These are phyloP conservation scores for Nematolebias whitei DNA, from an alignment of 2,113 vertebrate genomes.

Conservation along the genomic window DNA sequence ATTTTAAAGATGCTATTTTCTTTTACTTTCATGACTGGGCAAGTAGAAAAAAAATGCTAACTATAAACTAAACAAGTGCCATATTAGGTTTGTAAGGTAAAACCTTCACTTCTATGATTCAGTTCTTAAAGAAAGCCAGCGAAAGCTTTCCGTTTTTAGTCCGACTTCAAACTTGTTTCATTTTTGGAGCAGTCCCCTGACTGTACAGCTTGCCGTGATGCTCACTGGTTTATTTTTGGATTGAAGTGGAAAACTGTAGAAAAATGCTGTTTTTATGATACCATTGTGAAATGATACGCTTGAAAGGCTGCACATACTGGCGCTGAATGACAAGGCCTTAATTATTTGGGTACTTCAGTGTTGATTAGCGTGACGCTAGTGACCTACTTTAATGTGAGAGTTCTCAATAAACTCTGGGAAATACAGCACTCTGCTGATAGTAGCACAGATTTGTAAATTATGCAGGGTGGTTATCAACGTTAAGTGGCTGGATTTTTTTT, in stretches of 20 bases:
- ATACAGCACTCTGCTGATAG: constrained; percentile 17
- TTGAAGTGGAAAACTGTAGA: background rate
- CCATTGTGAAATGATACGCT: constrained; percentile 8
- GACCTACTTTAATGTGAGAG: constrained; percentile 42
- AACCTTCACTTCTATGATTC: too few relatives aligned
- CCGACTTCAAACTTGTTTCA: background rate
- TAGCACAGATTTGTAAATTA: constrained; percentile 18
- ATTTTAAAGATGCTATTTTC: too few relatives aligned
- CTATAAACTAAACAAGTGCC: too few relatives aligned
- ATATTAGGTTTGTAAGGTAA: too few relatives aligned
- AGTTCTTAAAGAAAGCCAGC: too few relatives aligned
- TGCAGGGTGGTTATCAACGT: constrained; percentile 32
- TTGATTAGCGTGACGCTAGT: constrained; percentile 27
- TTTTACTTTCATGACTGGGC: too few relatives aligned
- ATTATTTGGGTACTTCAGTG: constrained; percentile 32
- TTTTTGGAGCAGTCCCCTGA: background rate
- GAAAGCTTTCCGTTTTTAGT: too few relatives aligned
- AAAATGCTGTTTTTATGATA: constrained; percentile 1
- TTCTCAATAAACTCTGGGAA: constrained; percentile 32
- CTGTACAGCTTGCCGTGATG: background rate
- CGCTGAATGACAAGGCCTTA: constrained; percentile 24
- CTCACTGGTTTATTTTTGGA: background rate
- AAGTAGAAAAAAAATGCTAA: too few relatives aligned
- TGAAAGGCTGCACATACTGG: constrained; percentile 1
- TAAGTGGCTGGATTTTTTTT: constrained; percentile 18